Base-by-base conservation (phyloP, 2,797 vertebrate species). In the Rhynchonycteris naso region DNA sequence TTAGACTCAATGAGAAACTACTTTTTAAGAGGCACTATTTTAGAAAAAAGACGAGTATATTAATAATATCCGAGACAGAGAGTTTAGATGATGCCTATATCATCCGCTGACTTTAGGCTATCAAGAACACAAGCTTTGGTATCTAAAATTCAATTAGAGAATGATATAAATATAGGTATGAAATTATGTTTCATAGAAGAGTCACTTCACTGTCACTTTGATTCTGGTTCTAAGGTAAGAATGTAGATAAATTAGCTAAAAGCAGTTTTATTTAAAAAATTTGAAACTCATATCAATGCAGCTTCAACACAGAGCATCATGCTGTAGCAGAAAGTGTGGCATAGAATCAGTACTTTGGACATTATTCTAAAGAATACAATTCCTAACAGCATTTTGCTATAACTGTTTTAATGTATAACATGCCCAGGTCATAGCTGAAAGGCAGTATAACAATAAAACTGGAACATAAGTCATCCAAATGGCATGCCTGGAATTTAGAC, bases 1-100 rank as follows among this genome's bases (percentile, higher is more conserved):
- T 94, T 66, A 80, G 59, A 84, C 13, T 88, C 50, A 52, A 30
- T 56, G 43, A 61, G 26, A 89, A 97, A 72, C 16, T 65, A 24
- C 30, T 76, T 76, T 72, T 52, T 84, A 88, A 96, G 71, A 90
- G 26, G 15, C 35, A 90, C 78, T 82, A 58, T 78, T 93, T 96
- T 58, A 56, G 21, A 35, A 47, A 93, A 69, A 91, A 87, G 14
- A 85, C 4, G 78, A 87, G 65, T 86, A 76, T 26, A 90, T 65
- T 72, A 74, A 68, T 76, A 38, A 2, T 50, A 63, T 56, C 0
- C 63, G 12, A 56, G 13, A 68, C 4, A 68, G 24, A 63, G 3
- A 59, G 10, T 69, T 93, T 35, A 65, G n/a, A 76, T n/a, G 10
- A 30, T 28, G 19, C 33, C 6, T 38, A 33, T n/a, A 47, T 86